Evolutionary conservation across 1,140 invertebrate species (phyloP).

Genomic region (Delia radicum): DNA sequence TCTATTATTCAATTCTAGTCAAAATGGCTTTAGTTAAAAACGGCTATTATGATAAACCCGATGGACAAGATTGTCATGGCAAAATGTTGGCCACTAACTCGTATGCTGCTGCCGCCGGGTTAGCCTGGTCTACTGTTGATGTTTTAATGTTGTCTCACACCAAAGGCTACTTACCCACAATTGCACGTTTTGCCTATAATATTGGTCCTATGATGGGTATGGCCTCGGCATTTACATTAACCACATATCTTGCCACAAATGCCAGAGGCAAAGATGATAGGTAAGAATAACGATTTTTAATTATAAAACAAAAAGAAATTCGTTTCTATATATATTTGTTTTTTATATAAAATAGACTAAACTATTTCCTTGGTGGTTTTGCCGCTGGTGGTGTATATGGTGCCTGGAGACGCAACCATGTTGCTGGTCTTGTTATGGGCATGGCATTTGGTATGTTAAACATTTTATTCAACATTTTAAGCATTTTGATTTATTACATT

Average conservation of each 20-base stretch:
- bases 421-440: conserved; percentile 41
- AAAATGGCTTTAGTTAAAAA: conserved; percentile 47
- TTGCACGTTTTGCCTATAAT: conserved; percentile 60
- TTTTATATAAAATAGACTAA: conserved; percentile 47
- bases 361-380: conserved; percentile 63
- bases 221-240: conserved; percentile 64
- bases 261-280: conserved; percentile 67
- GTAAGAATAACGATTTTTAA: conserved; percentile 37
- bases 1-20: conserved; percentile 5
- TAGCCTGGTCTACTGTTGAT: conserved; percentile 60
- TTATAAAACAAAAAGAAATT: background rate
- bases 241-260: conserved; percentile 61
- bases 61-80: conserved; percentile 65
- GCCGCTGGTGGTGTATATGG: conserved; percentile 62
- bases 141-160: conserved; percentile 62
- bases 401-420: conserved; percentile 57
- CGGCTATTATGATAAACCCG: conserved; percentile 70
- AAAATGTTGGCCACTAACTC: conserved; percentile 66
- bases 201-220: conserved; percentile 64
- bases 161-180: conserved; percentile 57
- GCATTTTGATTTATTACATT: background rate
- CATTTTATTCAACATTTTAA: background rate
- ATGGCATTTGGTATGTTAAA: conserved; percentile 38
- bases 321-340: background rate
- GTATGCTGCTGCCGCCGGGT: conserved; percentile 58